Evolutionary conservation across 2,797 vertebrate species (phyloP).

Genomic region (Sebastolobus altivelis): DNA sequence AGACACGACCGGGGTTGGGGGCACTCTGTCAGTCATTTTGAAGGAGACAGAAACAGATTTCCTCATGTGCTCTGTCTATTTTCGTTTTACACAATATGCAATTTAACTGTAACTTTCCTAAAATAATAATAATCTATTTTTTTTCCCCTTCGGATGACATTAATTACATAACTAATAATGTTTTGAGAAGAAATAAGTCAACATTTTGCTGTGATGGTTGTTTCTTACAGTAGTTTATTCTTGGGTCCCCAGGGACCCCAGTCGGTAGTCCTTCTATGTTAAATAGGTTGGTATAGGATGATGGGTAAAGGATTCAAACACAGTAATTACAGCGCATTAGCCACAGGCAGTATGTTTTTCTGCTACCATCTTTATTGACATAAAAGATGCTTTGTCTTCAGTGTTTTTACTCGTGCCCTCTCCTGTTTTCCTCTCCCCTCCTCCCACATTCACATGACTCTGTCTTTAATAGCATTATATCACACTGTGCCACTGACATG

Average conservation of each 20-base stretch:
- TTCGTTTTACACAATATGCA: background rate
- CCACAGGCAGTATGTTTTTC: slow-evolving; percentile 21
- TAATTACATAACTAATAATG: background rate
- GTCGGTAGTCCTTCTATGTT: background rate
- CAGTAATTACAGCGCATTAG: slow-evolving; percentile 3
- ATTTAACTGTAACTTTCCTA: background rate
- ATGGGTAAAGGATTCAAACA: slow-evolving; percentile 11
- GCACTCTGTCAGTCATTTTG: no score
- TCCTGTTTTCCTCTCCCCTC: background rate
- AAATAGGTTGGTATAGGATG: background rate
- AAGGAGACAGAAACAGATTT: no score
- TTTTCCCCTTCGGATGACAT: background rate
- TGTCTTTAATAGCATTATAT: slow-evolving; percentile 4
- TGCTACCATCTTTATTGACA: background rate
- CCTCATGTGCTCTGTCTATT: no score
- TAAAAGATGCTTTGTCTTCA: slow-evolving; percentile 9
- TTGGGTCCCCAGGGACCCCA: no score
- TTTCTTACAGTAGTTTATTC: background rate
- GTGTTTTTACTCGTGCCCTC: background rate
- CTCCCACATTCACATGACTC: background rate
- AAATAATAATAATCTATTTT: background rate
- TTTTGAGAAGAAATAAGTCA: background rate
- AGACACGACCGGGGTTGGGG: no score
- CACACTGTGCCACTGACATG: background rate
- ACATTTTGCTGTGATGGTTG: background rate